A percentile compares a stretch with the other conserved stretches of the same genome.
These are phyloP conservation scores for Dicrostonyx torquatus DNA, from an alignment of 2,797 vertebrate genomes.

Conservation along the genomic window DNA sequence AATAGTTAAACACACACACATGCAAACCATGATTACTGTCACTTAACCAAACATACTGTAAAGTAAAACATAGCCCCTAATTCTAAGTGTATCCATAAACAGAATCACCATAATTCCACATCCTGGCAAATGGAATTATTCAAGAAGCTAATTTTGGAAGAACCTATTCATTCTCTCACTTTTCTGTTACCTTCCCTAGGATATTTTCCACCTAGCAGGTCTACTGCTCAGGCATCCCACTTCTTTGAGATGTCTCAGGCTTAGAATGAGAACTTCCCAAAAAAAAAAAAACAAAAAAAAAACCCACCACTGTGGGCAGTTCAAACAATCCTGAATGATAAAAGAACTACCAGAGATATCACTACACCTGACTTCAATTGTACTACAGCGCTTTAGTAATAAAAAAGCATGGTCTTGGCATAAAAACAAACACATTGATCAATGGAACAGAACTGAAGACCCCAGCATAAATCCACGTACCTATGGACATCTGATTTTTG, in stretches of 20 bases:
- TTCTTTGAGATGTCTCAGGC: neutral
- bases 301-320: neutral
- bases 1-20: neutral
- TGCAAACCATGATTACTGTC: neutral
- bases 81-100: neutral
- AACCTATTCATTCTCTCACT: neutral
- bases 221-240: neutral
- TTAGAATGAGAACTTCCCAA: neutral
- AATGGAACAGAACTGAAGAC: neutral
- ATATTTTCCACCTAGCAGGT: neutral
- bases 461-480: neutral
- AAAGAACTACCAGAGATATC: neutral
- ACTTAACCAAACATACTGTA: neutral
- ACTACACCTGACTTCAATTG: neutral
- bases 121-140: neutral
- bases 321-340: neutral
- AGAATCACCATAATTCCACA: neutral
- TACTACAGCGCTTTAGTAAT: too few relatives aligned
- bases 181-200: neutral
- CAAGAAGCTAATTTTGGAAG: neutral
- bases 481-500: neutral
- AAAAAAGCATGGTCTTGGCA: neutral
- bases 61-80: constrained; percentile 11
- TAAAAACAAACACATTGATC: neutral
- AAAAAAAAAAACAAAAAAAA: too few relatives aligned